These are phyloP conservation scores for Centropristis striata DNA, from an alignment of 2,113 vertebrate species.

Conservation along the genomic window DNA sequence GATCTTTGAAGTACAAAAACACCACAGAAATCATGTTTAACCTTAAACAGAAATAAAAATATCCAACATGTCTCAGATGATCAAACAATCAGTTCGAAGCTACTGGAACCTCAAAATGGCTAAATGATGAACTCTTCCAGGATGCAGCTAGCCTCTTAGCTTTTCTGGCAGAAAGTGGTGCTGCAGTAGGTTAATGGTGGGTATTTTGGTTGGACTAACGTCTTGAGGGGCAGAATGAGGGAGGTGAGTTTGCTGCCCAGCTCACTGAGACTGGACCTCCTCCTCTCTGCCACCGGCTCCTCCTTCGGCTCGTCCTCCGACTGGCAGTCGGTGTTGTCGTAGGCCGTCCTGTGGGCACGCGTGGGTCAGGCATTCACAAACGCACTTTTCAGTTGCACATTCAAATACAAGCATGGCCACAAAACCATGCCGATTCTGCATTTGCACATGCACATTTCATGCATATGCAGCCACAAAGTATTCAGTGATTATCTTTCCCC, in stretches of 20 bases:
- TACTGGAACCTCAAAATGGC: slow-evolving; percentile 39
- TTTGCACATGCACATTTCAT: slow-evolving; percentile 40
- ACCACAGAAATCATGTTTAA: not conserved
- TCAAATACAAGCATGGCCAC: slow-evolving; percentile 39
- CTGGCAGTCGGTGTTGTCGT: slow-evolving; percentile 68
- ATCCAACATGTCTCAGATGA: too few species aligned
- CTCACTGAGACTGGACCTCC: slow-evolving; percentile 88
- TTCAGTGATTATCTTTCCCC: not conserved
- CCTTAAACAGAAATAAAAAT: not conserved
- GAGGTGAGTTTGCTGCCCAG: slow-evolving; percentile 85
- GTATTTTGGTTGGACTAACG: slow-evolving; percentile 78
- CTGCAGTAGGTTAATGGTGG: slow-evolving; percentile 33
- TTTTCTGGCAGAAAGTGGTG: slow-evolving; percentile 40
- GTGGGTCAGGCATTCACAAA: slow-evolving; percentile 68
- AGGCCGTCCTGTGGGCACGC: slow-evolving; percentile 82
- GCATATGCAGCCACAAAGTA: slow-evolving; percentile 33
- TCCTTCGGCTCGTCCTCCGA: slow-evolving; percentile 77
- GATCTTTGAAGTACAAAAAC: not conserved
- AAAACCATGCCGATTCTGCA: not conserved
- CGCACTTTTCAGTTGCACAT: slow-evolving; percentile 51
- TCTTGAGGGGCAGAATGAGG: slow-evolving; percentile 82
- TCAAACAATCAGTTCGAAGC: not conserved
- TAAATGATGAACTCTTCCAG: slow-evolving; percentile 64
- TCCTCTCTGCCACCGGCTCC: slow-evolving; percentile 74
- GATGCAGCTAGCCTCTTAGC: slow-evolving; percentile 23